Conservation (phyloP, 2,797 vertebrate genomes). For the Rousettus madagascariensis region DNA sequence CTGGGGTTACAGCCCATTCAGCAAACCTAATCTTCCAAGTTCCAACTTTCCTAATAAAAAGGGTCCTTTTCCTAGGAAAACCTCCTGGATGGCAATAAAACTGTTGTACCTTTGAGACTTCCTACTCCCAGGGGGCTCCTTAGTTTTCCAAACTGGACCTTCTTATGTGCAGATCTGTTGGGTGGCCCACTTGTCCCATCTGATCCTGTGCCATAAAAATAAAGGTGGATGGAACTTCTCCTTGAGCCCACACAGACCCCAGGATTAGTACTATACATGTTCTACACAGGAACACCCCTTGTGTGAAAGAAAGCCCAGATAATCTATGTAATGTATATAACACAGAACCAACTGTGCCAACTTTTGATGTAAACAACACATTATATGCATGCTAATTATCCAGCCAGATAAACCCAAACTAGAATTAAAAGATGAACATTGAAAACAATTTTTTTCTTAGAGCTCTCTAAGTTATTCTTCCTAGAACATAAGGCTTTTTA, state of each 20-base stretch:
- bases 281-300: background rate
- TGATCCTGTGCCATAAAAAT: background rate
- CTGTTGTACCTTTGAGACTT: background rate
- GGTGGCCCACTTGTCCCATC: background rate
- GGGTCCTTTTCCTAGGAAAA: background rate
- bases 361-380: background rate
- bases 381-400: background rate
- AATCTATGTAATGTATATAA: background rate
- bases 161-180: background rate
- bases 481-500: background rate
- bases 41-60: background rate
- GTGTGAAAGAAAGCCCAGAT: background rate
- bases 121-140: background rate
- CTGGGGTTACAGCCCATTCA: background rate
- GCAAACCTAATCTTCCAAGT: background rate
- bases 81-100: background rate
- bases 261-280: background rate
- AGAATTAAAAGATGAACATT: background rate
- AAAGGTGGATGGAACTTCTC: background rate
- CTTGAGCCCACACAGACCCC: background rate
- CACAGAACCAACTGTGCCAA: background rate
- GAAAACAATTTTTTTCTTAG: background rate
- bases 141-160: background rate
- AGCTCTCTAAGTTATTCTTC: background rate
- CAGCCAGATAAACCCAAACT: conserved; percentile 8